These are phyloP conservation scores for Elephantulus edwardii DNA, from an alignment of 2,113 vertebrate genomes.

Conservation along the genomic window DNA sequence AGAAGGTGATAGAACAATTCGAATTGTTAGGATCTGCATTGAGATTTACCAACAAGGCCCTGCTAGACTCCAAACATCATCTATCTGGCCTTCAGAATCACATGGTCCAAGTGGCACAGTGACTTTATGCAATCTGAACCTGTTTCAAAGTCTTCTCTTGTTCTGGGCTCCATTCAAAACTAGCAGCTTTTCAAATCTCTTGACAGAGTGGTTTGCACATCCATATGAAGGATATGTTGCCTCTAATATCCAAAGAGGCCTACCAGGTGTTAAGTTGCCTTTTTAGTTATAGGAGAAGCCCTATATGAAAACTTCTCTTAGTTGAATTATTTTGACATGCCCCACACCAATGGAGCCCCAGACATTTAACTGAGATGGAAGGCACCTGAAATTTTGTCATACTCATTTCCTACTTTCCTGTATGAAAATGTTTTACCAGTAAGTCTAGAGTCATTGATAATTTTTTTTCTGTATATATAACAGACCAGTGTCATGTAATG, in stretches of 20 bases:
- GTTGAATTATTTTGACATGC: neutral
- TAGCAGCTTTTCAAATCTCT: neutral
- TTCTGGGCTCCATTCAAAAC: neutral
- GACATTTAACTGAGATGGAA: neutral
- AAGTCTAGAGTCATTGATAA: neutral
- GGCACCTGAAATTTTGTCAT: neutral
- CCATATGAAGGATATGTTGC: neutral
- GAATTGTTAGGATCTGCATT: neutral
- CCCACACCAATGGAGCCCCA: neutral
- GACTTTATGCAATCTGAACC: neutral
- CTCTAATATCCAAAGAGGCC: neutral
- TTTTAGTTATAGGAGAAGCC: neutral
- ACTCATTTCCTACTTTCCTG: neutral
- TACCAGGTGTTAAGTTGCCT: neutral
- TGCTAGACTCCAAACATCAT: neutral
- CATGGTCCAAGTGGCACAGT: neutral
- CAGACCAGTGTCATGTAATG: neutral
- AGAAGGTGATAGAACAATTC: neutral
- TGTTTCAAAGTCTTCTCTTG: neutral
- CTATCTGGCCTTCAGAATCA: neutral
- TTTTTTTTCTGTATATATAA: neutral
- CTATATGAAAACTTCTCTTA: neutral
- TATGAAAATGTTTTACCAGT: neutral
- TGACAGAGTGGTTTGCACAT: neutral
- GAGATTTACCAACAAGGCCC: neutral